A percentile compares a stretch with the other conserved stretches of the same genome.
Evolutionary conservation across 2,113 vertebrate species (phyloP).

Genomic region (Pongo abelii): DNA sequence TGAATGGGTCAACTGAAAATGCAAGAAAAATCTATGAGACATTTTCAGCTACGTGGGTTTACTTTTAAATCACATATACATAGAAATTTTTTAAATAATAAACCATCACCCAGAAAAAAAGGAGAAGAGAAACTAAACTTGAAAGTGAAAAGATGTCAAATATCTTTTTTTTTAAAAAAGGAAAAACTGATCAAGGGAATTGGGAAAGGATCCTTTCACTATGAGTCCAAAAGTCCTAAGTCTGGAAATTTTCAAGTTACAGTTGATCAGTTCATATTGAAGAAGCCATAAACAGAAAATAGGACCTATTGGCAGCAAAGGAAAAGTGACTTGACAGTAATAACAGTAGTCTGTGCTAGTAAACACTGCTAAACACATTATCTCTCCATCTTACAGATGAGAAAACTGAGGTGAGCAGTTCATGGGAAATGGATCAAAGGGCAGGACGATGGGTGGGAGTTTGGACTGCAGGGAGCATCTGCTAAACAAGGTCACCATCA

Average conservation of each 20-base stretch:
- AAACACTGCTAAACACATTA: not conserved
- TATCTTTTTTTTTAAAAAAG: not conserved
- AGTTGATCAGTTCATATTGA: not conserved
- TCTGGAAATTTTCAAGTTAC: not conserved
- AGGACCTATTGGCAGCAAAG: not conserved
- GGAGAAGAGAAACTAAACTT: conserved; percentile 53
- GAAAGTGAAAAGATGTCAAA: not conserved
- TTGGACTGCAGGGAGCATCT: not conserved
- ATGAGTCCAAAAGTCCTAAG: not conserved
- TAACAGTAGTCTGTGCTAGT: rapidly evolving
- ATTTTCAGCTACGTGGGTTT: not conserved
- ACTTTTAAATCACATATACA: not conserved
- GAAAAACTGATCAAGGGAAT: conserved; percentile 2
- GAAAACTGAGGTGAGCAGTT: not conserved
- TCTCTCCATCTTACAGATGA: not conserved
- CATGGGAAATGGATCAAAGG: not conserved
- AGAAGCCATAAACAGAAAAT: not conserved
- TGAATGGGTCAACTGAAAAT: not conserved
- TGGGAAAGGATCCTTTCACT: not conserved
- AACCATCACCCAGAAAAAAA: conserved; percentile 29
- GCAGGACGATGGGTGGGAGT: not conserved
- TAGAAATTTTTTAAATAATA: not conserved
- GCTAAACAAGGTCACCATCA: not conserved
- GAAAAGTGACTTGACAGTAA: not conserved
- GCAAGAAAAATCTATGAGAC: not conserved